Base-by-base conservation (phyloP, 2,797 vertebrate genomes). In the Enteromius anoplus region DNA sequence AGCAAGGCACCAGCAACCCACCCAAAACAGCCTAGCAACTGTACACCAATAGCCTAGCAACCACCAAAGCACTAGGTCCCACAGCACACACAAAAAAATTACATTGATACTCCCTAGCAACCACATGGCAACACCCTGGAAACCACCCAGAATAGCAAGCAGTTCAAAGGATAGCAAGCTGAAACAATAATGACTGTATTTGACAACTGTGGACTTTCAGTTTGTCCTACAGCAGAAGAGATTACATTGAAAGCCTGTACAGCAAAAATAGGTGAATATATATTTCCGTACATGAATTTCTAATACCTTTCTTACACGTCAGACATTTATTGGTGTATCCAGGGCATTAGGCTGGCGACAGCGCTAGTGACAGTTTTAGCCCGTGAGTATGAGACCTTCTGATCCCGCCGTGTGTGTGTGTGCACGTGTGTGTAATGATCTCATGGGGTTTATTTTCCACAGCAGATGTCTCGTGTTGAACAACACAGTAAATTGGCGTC, bases 391-490 rank as follows among this genome's bases (percentile, higher is more conserved):
- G 71, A 73, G 76, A 86, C 70, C 78, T 71, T 80, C 75, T 84
- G 81, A 86, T 76, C 85, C 73, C 55, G 47, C 49, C 23, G 8
- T 45, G 73, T 76, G 60, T 68, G 60, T 76, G 83, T 80, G 34
- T 7, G 70, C 47, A 71, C 73, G 77, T 73, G 77, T 58, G 83
- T 40, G 80, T 47, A 26, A 71, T 85, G 80, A 87, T 72, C 77
- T 87, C 80, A 81, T 85, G 81, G 86, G 75, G 82, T 84, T 82
- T 81, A 85, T 85, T 87, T 88, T 86, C 87, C 84, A 86, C 77
- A 86, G 87, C 87, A 89, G 88, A 87, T 89, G 87, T 88, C 86
- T 85, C 60, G 51, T 86, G 84, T 87, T 84, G 80, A 79, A 84
- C 85, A 84, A 89, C 87, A 87, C 84, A 49, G 53, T 80, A 87